A percentile compares a stretch with the other conserved stretches of the same genome.
These are phyloP conservation scores for Talpa occidentalis DNA, from an alignment of 2,113 vertebrate species.

Conservation along the genomic window DNA sequence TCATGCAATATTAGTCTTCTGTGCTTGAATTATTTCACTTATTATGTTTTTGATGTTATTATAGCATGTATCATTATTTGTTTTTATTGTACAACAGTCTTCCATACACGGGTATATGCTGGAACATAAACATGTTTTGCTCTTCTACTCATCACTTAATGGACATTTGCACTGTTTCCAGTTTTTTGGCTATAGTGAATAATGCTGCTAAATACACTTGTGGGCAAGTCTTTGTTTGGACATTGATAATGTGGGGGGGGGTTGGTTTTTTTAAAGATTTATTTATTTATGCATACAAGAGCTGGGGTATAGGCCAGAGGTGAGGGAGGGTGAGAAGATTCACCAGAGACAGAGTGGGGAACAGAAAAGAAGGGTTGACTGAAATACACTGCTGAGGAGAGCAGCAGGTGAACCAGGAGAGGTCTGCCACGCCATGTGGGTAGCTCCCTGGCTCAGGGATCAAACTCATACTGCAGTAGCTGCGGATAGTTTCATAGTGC, in stretches of 20 bases:
- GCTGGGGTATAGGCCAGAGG: too few species aligned
- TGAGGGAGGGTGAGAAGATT: too few species aligned
- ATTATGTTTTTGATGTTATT: neutral
- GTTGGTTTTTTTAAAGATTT: too few species aligned
- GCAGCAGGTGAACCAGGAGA: too few species aligned
- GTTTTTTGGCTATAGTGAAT: neutral
- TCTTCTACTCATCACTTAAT: neutral
- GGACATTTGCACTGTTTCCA: neutral
- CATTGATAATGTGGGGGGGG: neutral
- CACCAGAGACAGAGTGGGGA: too few species aligned
- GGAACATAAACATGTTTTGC: neutral
- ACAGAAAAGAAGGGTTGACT: too few species aligned
- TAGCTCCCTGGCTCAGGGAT: too few species aligned
- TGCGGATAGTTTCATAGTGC: too few species aligned
- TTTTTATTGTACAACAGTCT: neutral
- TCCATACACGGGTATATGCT: neutral
- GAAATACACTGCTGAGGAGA: too few species aligned
- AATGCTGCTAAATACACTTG: neutral
- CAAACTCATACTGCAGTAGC: too few species aligned
- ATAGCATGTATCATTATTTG: neutral
- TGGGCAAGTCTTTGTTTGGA: neutral
- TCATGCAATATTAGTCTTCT: neutral
- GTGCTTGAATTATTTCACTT: slow-evolving; percentile 10
- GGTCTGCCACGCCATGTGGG: too few species aligned
- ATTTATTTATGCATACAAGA: too few species aligned